Conservation (phyloP, 2,113 vertebrate species). For the Aix galericulata region DNA sequence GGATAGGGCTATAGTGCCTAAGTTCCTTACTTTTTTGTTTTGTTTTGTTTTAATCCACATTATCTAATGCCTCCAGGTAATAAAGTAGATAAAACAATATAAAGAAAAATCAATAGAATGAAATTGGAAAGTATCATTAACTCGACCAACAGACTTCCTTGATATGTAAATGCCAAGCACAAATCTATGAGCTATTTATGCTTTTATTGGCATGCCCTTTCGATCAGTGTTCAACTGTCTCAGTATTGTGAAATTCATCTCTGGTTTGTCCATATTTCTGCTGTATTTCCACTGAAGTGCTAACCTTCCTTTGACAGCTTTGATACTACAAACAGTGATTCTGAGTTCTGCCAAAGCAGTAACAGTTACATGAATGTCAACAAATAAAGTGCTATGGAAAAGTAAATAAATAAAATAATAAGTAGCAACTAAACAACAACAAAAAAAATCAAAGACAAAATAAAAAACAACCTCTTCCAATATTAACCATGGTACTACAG, state of each 20-base stretch:
- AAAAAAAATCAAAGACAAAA: background rate
- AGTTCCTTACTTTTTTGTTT: too few species aligned
- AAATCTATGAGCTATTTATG: background rate
- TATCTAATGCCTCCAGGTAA: conserved; percentile 25
- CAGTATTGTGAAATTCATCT: background rate
- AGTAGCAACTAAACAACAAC: background rate
- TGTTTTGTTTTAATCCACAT: conserved; percentile 7
- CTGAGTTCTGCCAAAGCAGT: background rate
- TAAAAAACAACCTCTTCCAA: background rate
- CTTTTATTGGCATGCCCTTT: background rate
- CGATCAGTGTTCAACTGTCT: background rate
- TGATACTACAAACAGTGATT: background rate
- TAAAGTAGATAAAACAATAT: conserved; percentile 41
- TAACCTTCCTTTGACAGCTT: background rate
- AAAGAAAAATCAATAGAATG: conserved; percentile 43
- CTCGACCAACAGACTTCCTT: background rate
- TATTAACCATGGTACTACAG: background rate
- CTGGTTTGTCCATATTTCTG: background rate
- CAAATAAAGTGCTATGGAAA: background rate
- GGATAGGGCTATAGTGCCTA: background rate
- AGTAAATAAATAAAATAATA: background rate
- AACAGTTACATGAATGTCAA: background rate
- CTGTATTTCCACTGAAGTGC: background rate
- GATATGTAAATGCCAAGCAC: background rate
- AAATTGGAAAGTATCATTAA: conserved; percentile 47